Evolutionary conservation across 2,797 vertebrate species (phyloP), one percentile per base, ranked within the genome.

Genomic region (Pogonophryne albipinna): DNA sequence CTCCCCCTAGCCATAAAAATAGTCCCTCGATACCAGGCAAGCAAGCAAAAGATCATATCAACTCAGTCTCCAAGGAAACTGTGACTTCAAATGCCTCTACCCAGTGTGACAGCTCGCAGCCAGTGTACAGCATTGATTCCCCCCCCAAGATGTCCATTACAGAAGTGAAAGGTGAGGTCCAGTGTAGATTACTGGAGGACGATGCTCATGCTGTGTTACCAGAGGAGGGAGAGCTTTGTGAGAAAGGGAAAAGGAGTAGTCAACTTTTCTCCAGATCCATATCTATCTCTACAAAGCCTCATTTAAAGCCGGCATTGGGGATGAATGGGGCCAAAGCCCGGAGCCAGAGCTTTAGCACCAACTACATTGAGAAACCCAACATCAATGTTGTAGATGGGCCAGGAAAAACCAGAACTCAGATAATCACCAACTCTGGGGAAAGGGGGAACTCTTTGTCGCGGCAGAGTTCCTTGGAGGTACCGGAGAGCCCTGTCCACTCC

Each of bases 251-350:
- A 63, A 89, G 90, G 59, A 95, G 95, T 68, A 95, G 91, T 87
- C 95, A 94, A 74, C 90, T 92, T 57, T 95, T 94, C 66, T 95
- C 95, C 67, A 93, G 96, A 77, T 97, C 96, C 62, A 88, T 95
- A 91, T 97, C 97, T 34, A 95, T 97, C 50, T 93, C 87, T 13
- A 95, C 82, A 80, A 98, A 97, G 89, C 88, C 97, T 0, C 96
- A 97, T 72, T 87, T 96, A 7, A 98, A 97, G 75, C 97, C 97
- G 2, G 97, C 96, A 11, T 90, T 98, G 66, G 97, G 97, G 52
- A 97, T 98, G 97, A 98, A 96, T 0, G 97, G 97, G 11, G 97
- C 97, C 0, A 98, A 98, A 91, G 97, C 97, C 53, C 96, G 97
- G 0, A 98, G 97, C 84, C 97, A 97, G 94, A 98, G 97, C 70